Base-by-base conservation (phyloP, 2,888 invertebrate genomes). In the Cactoblastis cactorum region DNA sequence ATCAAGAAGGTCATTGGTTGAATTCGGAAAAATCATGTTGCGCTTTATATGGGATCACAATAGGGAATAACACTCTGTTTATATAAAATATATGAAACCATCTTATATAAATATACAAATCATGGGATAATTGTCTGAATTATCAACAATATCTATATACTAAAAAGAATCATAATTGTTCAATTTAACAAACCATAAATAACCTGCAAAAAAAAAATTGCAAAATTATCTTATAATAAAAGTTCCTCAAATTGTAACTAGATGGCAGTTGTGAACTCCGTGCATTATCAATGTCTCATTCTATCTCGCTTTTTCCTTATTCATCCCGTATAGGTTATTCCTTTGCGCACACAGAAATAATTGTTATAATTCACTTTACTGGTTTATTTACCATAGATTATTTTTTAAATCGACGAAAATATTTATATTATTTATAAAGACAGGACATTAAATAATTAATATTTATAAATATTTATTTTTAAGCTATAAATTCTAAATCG, bases 401-500 rank as follows among this genome's bases (percentile, higher is more conserved):
- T 5, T 22, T 6, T 5, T 0, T n/a, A 8, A 39, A 18, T 2
- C n/a, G 9, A 3, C n/a, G 9, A 6, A 12, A 19, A 14, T 14
- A 14, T 56, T 57, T 53, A 56, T 57, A 45, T 50, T 52, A 22
- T 54, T 19, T 54, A 35, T 32, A 28, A 6, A 18, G 19, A 19
- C 12, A 46, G 12, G 1, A 2, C 6, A 6, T 3, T 46, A 12
- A 9, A 33, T 34, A 6, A n/a, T 9, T 47, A n/a, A 6, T 24
- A 18, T 1, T 9, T 11, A 14, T 15, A 4, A 24, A 35, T n/a
- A 19, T 19, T 12, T 14, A 15, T 14, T 48, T 1, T 18, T 53
- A 43, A 46, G 19, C 1, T 9, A 3, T 1, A n/a, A 35, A 32
- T 50, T 47, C 68, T 75, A 48, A 50, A 69, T 67, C 73, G 59